A percentile compares a stretch with the other conserved stretches of the same genome.
Evolutionary conservation across 1,140 invertebrate genomes (phyloP).

Genomic region (Nasonia vitripennis): DNA sequence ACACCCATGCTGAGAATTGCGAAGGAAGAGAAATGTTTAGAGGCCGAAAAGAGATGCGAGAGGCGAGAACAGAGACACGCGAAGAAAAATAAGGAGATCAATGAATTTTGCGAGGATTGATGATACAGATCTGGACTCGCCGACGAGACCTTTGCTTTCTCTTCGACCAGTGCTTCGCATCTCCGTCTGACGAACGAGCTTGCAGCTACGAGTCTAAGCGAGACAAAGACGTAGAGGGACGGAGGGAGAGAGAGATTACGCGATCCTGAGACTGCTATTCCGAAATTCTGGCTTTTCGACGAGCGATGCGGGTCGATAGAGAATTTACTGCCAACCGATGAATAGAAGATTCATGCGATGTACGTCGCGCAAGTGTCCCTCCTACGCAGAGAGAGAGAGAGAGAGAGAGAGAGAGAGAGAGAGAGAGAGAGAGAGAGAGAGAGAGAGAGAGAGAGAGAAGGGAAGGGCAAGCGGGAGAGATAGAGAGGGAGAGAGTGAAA

Average conservation of each 20-base stretch:
- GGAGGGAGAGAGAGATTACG: not conserved
- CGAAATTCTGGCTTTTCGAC: constrained; percentile 36
- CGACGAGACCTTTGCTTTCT: not conserved
- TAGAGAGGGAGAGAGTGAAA: not conserved
- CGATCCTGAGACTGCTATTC: not conserved
- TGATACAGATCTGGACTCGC: constrained; percentile 24
- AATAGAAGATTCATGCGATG: constrained; percentile 40
- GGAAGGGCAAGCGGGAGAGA: too few species aligned
- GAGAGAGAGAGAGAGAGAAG: not conserved
- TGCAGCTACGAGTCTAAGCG: not conserved
- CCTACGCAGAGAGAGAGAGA: not conserved
- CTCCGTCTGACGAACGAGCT: not conserved
- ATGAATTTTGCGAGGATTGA: constrained; percentile 39
- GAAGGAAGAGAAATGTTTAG: constrained; percentile 10
- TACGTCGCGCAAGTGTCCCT: not conserved
- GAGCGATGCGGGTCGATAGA: constrained; percentile 35
- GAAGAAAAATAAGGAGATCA: constrained; percentile 11
- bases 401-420: too few species aligned
- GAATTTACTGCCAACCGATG: constrained; percentile 41
- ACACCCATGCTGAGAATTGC: too few species aligned
- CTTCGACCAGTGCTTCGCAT: not conserved
- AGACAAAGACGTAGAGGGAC: not conserved
- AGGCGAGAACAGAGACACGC: not conserved
- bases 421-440: not conserved
- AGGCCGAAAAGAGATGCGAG: not conserved